phyloP scores from a whole-genome alignment of 1,140 invertebrate species.

The Orchesella cincta region DNA sequence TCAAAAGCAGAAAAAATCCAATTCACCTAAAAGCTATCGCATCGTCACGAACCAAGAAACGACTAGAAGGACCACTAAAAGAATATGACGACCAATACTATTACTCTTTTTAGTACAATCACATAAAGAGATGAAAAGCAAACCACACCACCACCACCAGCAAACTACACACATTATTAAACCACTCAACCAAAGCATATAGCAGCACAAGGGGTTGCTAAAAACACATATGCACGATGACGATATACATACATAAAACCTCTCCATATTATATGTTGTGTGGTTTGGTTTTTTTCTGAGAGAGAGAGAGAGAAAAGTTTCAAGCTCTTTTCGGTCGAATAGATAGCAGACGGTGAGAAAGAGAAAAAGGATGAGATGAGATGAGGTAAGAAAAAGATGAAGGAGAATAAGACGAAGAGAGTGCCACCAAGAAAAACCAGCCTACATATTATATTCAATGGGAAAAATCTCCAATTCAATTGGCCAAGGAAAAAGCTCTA shows the following conservation, averaged over 20 bases:
- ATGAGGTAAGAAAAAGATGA: no score
- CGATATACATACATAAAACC: no score
- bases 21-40: constrained; percentile 39
- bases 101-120: background rate
- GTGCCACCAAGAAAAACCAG: background rate
- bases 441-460: constrained; percentile 33
- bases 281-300: background rate
- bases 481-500: constrained; percentile 16
- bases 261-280: no score
- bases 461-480: constrained; percentile 48
- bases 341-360: background rate
- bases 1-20: constrained; percentile 18
- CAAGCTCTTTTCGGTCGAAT: background rate
- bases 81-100: no score
- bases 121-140: constrained; percentile 1
- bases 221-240: no score
- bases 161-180: no score
- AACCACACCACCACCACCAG: no score
- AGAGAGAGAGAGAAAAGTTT: constrained; percentile 1
- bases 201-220: no score
- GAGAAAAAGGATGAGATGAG: background rate
- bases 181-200: no score
- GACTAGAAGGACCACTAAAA: background rate
- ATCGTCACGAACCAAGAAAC: constrained; percentile 1
- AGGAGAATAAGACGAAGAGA: no score